These are phyloP conservation scores for Byasa hedistus DNA, from an alignment of 2,888 invertebrate genomes.

Conservation along the genomic window DNA sequence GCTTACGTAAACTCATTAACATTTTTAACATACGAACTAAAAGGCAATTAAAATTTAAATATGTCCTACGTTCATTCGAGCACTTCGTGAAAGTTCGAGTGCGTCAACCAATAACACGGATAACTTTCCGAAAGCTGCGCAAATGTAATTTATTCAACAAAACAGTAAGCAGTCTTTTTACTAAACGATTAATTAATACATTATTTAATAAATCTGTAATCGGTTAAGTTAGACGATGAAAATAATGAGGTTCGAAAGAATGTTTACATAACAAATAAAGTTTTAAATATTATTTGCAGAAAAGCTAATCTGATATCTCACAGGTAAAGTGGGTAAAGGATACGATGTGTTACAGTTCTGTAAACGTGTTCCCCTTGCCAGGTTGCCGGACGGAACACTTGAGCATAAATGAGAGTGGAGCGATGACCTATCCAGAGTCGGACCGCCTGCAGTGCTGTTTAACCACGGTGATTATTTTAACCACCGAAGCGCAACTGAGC, in stretches of 20 bases:
- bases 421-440: slow-evolving; percentile 15
- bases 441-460: slow-evolving; percentile 25
- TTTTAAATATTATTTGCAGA: too few species aligned
- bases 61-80: slow-evolving; percentile 9
- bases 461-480: slow-evolving; percentile 28
- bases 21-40: slow-evolving; percentile 12
- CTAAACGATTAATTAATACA: too few species aligned
- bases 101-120: slow-evolving; percentile 1
- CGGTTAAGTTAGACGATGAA: too few species aligned
- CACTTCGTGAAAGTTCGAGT: slow-evolving; percentile 4
- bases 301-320: neutral
- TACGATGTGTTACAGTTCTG: neutral
- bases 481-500: slow-evolving; percentile 23
- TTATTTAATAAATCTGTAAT: too few species aligned
- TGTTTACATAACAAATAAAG: too few species aligned
- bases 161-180: too few species aligned
- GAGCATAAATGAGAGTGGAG: slow-evolving; percentile 13
- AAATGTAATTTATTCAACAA: neutral
- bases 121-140: neutral
- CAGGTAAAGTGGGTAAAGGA: neutral
- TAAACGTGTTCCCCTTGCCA: slow-evolving; percentile 4
- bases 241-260: too few species aligned
- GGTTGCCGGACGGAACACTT: slow-evolving; percentile 13
- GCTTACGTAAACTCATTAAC: slow-evolving; percentile 21
- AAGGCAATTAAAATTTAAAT: slow-evolving; percentile 13